Base-by-base conservation (phyloP, 2,113 vertebrate species). In the Leiothrix lutea region DNA sequence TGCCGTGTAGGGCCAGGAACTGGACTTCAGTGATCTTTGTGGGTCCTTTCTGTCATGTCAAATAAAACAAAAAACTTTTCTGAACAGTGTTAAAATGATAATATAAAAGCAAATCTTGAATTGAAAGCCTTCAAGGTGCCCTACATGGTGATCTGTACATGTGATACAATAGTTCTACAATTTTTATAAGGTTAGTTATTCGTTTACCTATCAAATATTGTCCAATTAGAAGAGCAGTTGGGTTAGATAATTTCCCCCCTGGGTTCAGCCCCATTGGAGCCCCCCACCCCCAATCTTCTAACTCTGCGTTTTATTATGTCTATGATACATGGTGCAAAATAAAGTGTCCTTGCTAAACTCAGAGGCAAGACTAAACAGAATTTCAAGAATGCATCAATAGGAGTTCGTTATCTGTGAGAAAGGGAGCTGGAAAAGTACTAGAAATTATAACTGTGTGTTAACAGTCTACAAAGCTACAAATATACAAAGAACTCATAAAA, bases 251-350 rank as follows among this genome's bases (percentile, higher is more conserved):
- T 77, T 51, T 45, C 1, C 3, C 9, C 22, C 3, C 12, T 4
- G 7, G 22, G 7, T 67, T 77, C 33, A 60, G n/a, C 11, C 26
- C 26, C 7, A 19, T 23, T 60, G 22, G 9, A 60, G 45, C 9
- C 14, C 8, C 8, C 8, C 3, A 16, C 7, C 14, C 5, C 11
- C 1, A 1, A 2, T 50, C 7, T 67, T 67, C 36, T 51, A 19
- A 22, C 26, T 51, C 31, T 36, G 0, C 12, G 15, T 67, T 77
- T 86, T 77, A 3, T 60, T 60, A 7, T 58, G 11, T 58, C 45
- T 77, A 0, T 6, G 18, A 23, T 51, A 44, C 22, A 14, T 28
- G 45, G 45, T 77, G 18, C 62, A 60, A 77, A 67, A 45, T 60
- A 67, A 60, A 58, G 38, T 69, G 54, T 60, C 54, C 54, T 51